Evolutionary conservation across 1,140 invertebrate species (phyloP).

Genomic region (Pseudomyrmex cubaensis): DNA sequence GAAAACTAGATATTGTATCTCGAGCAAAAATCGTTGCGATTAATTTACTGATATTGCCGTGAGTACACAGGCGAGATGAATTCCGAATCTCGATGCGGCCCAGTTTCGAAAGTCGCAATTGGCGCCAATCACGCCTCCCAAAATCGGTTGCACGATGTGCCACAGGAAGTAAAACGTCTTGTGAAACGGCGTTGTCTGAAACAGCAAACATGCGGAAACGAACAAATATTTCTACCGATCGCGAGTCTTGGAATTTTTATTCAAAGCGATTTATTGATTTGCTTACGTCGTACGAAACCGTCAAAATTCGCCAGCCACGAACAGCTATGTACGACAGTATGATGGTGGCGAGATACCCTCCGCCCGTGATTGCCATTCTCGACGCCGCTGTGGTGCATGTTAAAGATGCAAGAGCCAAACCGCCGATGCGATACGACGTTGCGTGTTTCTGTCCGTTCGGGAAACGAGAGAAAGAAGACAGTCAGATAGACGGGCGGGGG

Average conservation of each 20-base stretch:
- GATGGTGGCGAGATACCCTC: slow-evolving; percentile 78
- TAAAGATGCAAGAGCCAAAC: slow-evolving; percentile 75
- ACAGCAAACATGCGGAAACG: background rate
- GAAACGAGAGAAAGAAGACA: background rate
- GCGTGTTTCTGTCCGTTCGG: slow-evolving; percentile 74
- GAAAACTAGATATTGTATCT: background rate
- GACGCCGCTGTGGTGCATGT: slow-evolving; percentile 76
- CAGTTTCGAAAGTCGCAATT: slow-evolving; percentile 79
- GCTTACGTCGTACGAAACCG: slow-evolving; percentile 74
- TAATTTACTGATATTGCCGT: slow-evolving; percentile 76
- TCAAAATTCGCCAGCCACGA: slow-evolving; percentile 78
- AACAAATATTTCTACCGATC: background rate
- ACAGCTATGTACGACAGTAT: slow-evolving; percentile 78
- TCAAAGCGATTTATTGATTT: background rate
- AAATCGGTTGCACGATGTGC: slow-evolving; percentile 81
- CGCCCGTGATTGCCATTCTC: slow-evolving; percentile 76
- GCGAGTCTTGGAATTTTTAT: background rate
- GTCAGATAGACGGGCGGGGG: background rate
- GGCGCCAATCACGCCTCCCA: slow-evolving; percentile 80
- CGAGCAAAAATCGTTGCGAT: background rate
- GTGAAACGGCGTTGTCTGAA: slow-evolving; percentile 73
- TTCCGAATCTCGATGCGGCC: slow-evolving; percentile 71
- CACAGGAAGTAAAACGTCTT: slow-evolving; percentile 74
- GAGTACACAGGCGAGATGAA: slow-evolving; percentile 74
- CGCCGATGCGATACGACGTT: slow-evolving; percentile 72